Percentiles rank a stretch among this genome's conserved stretches.
Evolutionary conservation across 2,797 vertebrate genomes (phyloP).

Genomic region (Scyliorhinus canicula): DNA sequence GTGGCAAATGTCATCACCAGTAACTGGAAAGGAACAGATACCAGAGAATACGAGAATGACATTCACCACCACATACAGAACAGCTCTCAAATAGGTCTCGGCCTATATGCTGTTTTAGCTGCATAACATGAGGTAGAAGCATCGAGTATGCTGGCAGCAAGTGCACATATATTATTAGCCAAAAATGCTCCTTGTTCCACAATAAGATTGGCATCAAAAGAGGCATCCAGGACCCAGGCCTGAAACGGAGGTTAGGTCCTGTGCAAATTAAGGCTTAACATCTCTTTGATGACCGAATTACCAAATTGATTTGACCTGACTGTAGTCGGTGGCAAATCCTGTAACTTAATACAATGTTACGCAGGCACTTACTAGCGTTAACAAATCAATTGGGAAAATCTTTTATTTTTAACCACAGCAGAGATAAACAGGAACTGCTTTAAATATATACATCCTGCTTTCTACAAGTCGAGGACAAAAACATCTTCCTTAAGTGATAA

Average conservation of each 20-base stretch:
- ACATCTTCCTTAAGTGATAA: not conserved
- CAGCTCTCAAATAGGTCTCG: not conserved
- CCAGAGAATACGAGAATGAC: not conserved
- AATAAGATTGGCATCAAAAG: not conserved
- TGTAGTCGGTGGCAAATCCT: not conserved
- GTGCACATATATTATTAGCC: not conserved
- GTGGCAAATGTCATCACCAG: not conserved
- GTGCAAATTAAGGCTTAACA: not conserved
- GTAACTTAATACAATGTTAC: not conserved
- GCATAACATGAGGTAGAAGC: not conserved
- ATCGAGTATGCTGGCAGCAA: not conserved
- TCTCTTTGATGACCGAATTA: not conserved
- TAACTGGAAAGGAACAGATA: not conserved
- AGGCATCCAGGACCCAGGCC: not conserved
- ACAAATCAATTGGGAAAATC: not conserved
- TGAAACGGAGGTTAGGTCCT: not conserved
- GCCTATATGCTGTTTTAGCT: not conserved
- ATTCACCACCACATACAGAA: not conserved
- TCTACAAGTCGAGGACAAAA: not conserved
- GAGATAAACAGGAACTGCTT: not conserved
- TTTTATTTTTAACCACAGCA: not conserved
- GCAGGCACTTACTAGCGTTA: not conserved
- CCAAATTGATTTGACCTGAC: not conserved
- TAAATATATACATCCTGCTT: not conserved
- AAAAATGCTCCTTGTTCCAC: not conserved